phyloP scores from a whole-genome alignment of 2,888 invertebrate genomes.

The Chirona hameri region DNA sequence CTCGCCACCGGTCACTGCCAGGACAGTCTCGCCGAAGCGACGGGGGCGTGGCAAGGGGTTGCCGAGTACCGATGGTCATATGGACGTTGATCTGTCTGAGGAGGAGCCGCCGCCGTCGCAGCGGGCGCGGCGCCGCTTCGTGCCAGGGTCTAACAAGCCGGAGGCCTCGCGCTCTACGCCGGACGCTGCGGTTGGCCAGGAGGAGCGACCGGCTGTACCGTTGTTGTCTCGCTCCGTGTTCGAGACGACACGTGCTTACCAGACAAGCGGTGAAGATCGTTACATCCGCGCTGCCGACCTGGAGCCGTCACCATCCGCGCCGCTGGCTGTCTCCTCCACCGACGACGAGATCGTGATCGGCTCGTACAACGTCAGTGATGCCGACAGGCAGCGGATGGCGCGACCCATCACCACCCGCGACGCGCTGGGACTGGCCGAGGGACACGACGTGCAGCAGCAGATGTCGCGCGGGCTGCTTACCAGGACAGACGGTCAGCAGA shows the following conservation, averaged over 20 bases:
- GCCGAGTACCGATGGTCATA: not conserved
- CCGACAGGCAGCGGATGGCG: not conserved
- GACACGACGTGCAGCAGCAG: not conserved
- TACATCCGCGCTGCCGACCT: not conserved
- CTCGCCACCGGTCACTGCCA: not conserved
- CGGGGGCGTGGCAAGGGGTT: not conserved
- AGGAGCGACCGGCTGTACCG: not conserved
- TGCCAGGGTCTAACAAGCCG: not conserved
- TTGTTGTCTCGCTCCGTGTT: not conserved
- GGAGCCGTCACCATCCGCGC: not conserved
- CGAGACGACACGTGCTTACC: not conserved
- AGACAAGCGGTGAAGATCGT: constrained; percentile 1
- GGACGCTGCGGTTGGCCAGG: not conserved
- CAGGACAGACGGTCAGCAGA: not conserved
- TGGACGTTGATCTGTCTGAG: not conserved
- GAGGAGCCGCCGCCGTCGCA: not conserved
- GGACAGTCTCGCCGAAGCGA: not conserved
- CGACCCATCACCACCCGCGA: not conserved
- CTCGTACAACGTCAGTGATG: not conserved
- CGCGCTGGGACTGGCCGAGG: not conserved
- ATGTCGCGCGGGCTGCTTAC: not conserved
- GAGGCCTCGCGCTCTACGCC: not conserved
- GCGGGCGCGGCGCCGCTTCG: not conserved
- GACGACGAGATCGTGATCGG: not conserved
- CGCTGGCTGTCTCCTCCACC: not conserved